Evolutionary conservation across 1,140 invertebrate species (phyloP).

Genomic region (Chrysopa pallens): DNA sequence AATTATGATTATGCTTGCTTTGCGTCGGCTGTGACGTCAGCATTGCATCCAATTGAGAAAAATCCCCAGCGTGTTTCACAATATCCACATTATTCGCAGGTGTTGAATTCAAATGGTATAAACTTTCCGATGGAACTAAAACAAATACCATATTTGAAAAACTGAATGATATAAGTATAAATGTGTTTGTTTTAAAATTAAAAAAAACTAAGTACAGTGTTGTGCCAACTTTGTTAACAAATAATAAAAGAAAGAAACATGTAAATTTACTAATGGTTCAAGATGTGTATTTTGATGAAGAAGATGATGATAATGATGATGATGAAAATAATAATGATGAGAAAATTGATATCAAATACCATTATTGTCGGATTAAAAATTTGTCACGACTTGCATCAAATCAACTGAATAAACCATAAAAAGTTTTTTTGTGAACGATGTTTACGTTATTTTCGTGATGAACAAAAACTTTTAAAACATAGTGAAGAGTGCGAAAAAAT

Average conservation of each 20-base stretch:
- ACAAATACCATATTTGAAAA: constrained; percentile 19
- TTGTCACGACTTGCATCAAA: constrained; percentile 13
- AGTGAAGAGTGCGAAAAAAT: constrained; percentile 1
- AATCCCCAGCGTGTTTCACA: constrained; percentile 10
- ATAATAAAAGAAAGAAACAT: constrained; percentile 9
- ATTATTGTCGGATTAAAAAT: constrained; percentile 19
- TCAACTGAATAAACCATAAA: constrained; percentile 11
- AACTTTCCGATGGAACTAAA: constrained; percentile 19
- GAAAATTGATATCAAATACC: constrained; percentile 3
- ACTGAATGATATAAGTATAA: constrained; percentile 18
- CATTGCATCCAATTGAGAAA: too few relatives aligned
- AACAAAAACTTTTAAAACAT: constrained; percentile 11
- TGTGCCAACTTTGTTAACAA: constrained; percentile 15
- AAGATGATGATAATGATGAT: too few relatives aligned
- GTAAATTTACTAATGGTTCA: constrained; percentile 14
- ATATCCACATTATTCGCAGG: constrained; percentile 14
- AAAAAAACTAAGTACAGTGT: constrained; percentile 7
- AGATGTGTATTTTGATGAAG: constrained; percentile 1
- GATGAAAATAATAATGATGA: too few relatives aligned
- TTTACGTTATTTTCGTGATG: constrained; percentile 13
- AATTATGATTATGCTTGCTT: constrained; percentile 20
- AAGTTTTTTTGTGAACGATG: constrained; percentile 18
- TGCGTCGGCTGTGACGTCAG: constrained; percentile 17
- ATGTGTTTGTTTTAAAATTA: constrained; percentile 12
- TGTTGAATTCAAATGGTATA: constrained; percentile 19